These are phyloP conservation scores for Gnathonemus echidnorhynchus DNA, from an alignment of 2,113 vertebrate genomes.

Conservation along the genomic window DNA sequence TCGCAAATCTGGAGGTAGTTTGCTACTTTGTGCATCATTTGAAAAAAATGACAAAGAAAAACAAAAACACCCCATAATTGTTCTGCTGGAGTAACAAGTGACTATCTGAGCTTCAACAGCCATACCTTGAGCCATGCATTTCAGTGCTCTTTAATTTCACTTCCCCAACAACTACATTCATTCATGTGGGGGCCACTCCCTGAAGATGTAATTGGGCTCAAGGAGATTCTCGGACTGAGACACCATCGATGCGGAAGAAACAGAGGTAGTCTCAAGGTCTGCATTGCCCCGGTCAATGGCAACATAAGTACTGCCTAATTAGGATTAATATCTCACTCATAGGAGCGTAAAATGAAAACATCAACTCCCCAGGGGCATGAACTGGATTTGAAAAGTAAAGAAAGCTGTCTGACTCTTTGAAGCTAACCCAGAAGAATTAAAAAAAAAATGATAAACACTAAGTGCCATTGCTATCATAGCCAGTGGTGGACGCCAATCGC, in stretches of 20 bases:
- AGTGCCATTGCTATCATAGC: not conserved
- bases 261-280: conserved; percentile 46
- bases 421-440: conserved; percentile 41
- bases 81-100: not conserved
- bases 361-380: conserved; percentile 44
- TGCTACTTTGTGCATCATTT: not conserved
- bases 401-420: conserved; percentile 37
- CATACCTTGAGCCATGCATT: not conserved
- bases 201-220: conserved; percentile 47
- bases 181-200: conserved; percentile 29
- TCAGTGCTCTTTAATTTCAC: not conserved
- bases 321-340: conserved; percentile 57
- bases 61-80: not conserved
- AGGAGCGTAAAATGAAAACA: conserved; percentile 53
- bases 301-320: conserved; percentile 53
- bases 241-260: conserved; percentile 32
- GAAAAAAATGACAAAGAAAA: not conserved
- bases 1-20: not conserved
- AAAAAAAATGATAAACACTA: not conserved
- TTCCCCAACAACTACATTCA: conserved; percentile 18
- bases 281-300: conserved; percentile 51
- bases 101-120: not conserved
- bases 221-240: conserved; percentile 20
- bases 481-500: not conserved
- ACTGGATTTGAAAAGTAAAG: conserved; percentile 50